Conservation (phyloP, 2,113 vertebrate genomes). For the Protobothrops mucrosquamatus region DNA sequence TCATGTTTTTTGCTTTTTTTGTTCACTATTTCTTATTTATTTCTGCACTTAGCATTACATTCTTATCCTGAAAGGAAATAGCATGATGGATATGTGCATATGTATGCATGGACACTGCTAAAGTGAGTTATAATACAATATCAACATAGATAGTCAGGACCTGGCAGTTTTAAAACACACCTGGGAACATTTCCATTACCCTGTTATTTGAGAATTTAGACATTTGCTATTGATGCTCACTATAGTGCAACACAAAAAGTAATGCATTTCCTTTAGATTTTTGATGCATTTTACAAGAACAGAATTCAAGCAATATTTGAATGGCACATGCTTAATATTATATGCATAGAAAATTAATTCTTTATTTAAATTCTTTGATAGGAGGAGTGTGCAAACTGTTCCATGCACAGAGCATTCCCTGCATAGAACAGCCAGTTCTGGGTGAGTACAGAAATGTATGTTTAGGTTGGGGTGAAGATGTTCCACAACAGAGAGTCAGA, state of each 20-base stretch:
- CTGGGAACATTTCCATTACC: conserved; percentile 10
- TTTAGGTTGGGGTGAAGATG: not conserved
- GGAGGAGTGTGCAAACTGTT: not conserved
- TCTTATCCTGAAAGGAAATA: not conserved
- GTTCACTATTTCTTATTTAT: not conserved
- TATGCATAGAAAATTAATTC: not conserved
- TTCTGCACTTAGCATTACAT: not conserved
- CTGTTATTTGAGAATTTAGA: conserved; percentile 10
- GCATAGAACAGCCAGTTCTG: not conserved
- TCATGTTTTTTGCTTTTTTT: not conserved
- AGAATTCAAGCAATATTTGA: not conserved
- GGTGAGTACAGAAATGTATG: not conserved
- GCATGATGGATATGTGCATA: not conserved
- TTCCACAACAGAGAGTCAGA: not conserved
- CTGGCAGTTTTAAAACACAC: not conserved
- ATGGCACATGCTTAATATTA: not conserved
- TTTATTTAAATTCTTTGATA: not conserved
- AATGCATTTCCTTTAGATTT: not conserved
- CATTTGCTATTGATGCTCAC: not conserved
- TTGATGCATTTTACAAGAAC: not conserved
- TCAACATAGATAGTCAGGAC: not conserved
- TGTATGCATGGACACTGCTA: not conserved
- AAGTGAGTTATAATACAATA: conserved; percentile 3
- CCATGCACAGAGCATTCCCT: not conserved
- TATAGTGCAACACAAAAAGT: not conserved